A percentile compares a stretch with the other conserved stretches of the same genome.
Conservation (phyloP, 2,113 vertebrate species). For the Ploceus nigricollis region DNA sequence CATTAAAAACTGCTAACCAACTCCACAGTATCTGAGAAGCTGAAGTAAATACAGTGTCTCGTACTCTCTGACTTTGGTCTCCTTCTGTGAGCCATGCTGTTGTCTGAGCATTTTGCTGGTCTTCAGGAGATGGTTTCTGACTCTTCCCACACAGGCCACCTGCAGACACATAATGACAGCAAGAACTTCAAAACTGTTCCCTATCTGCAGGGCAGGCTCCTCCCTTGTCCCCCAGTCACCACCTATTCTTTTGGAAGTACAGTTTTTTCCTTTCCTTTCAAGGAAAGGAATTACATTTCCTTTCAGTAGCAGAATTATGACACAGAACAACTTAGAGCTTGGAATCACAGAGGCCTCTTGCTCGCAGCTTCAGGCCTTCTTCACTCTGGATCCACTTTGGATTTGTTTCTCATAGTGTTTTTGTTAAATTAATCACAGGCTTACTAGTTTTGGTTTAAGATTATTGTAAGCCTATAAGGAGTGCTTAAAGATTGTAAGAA, state of each 20-base stretch:
- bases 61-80: constrained; percentile 90
- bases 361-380: neutral
- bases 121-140: constrained; percentile 83
- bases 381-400: neutral
- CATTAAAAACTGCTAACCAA: neutral
- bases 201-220: neutral
- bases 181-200: neutral
- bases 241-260: neutral
- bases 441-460: neutral
- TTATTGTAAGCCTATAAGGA: neutral
- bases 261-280: neutral
- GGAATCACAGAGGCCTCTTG: neutral
- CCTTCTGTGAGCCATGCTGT: constrained; percentile 72
- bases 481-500: neutral
- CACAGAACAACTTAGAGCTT: neutral
- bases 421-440: neutral
- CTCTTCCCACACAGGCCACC: constrained; percentile 66
- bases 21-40: neutral
- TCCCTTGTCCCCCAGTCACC: rapidly evolving
- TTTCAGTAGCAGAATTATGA: neutral
- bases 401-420: neutral
- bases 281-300: neutral
- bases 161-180: constrained; percentile 53
- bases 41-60: constrained; percentile 35
- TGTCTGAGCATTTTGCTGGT: constrained; percentile 83